These are phyloP conservation scores for Spea hammondii DNA, from an alignment of 2,797 vertebrate genomes.

Conservation along the genomic window DNA sequence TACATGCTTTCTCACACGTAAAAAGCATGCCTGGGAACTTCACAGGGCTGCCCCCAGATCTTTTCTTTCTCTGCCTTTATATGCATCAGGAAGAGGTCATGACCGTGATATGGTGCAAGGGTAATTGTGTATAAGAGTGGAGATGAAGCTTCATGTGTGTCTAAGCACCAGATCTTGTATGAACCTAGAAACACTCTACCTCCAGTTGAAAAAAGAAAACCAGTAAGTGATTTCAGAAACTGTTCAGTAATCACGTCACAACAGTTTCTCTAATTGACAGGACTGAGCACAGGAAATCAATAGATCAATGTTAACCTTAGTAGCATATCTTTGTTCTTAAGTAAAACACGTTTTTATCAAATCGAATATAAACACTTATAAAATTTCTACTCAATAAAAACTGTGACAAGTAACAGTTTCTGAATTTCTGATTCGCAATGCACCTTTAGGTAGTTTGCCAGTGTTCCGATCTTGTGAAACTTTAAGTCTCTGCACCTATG, in stretches of 20 bases:
- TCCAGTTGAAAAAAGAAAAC: too few relatives aligned
- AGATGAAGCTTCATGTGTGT: too few relatives aligned
- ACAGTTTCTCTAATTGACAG: constrained; percentile 33
- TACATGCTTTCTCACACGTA: too few relatives aligned
- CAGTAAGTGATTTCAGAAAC: constrained; percentile 14
- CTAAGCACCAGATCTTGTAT: too few relatives aligned
- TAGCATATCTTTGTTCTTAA: constrained; percentile 38
- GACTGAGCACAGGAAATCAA: constrained; percentile 26
- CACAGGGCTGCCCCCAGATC: too few relatives aligned
- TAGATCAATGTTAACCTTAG: constrained; percentile 17
- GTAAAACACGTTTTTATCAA: constrained; percentile 47
- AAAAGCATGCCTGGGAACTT: too few relatives aligned
- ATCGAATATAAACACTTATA: constrained; percentile 54
- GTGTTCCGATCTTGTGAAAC: constrained; percentile 58
- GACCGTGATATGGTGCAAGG: too few relatives aligned
- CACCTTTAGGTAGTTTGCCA: constrained; percentile 20
- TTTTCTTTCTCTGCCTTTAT: too few relatives aligned
- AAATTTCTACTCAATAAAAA: constrained; percentile 56
- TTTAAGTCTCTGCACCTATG: constrained; percentile 52
- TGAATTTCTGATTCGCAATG: constrained; percentile 60
- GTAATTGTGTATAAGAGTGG: too few relatives aligned
- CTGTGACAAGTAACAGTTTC: constrained; percentile 54
- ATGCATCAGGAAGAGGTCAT: too few relatives aligned
- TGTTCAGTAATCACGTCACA: constrained; percentile 21
- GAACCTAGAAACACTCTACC: too few relatives aligned